Conservation (phyloP, 2,888 invertebrate species). For the Epinotia brunnichana region DNA sequence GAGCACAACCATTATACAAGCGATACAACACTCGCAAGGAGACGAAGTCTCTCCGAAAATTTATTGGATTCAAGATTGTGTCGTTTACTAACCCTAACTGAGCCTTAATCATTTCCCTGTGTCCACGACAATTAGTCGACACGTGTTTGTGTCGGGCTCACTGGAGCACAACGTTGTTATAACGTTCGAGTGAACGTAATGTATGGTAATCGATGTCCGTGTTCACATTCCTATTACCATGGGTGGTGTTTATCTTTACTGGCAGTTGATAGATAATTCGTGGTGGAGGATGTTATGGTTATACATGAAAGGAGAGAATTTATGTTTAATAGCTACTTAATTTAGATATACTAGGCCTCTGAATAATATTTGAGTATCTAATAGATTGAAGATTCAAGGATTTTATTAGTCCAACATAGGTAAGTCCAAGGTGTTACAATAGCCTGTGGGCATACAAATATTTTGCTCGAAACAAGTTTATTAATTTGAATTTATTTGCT, state of each 20-base stretch:
- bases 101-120: constrained; percentile 10
- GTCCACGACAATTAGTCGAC: neutral
- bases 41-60: too few relatives aligned
- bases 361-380: neutral
- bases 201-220: constrained; percentile 20
- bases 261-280: neutral
- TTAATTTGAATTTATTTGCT: too few relatives aligned
- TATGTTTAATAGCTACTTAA: neutral
- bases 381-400: too few relatives aligned
- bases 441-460: too few relatives aligned
- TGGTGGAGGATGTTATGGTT: neutral
- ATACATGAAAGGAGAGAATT: neutral
- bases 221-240: neutral
- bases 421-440: too few relatives aligned
- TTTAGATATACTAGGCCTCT: neutral
- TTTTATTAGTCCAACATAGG: too few relatives aligned
- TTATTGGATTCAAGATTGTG: too few relatives aligned
- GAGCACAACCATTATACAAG: too few relatives aligned
- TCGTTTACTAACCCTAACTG: constrained; percentile 5
- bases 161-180: neutral
- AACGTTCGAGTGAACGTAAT: neutral
- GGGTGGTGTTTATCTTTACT: neutral
- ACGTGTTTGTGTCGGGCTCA: constrained; percentile 4
- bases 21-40: too few relatives aligned
- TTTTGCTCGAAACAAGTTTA: too few relatives aligned